Base-by-base conservation (phyloP, 2,797 vertebrate species). In the Cephalopachus bancanus region DNA sequence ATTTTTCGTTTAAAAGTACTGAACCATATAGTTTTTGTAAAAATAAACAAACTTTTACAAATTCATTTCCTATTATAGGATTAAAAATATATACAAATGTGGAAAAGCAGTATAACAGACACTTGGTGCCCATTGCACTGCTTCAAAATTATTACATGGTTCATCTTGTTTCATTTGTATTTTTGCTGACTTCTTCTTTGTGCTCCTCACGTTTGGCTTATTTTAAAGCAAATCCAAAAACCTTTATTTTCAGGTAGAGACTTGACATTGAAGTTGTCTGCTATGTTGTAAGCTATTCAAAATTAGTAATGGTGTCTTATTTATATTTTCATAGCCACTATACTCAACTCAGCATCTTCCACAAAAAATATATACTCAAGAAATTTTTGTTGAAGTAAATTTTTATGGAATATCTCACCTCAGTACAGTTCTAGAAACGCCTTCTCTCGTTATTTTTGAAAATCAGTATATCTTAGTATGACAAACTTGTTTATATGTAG, bases 1-100 rank as follows among this genome's bases (percentile, higher is more conserved):
- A 57, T 28, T 80, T 83, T 87, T 86, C 49, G 81, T 94, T 80
- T 84, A 44, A 78, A 87, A 91, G 17, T 65, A 94, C 22, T 59
- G 59, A 95, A 72, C 26, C 10, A 76, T 49, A 69, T 59, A 60
- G 1, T 24, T 92, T 95, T 75, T 93, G 4, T 17, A 57, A 51
- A 69, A 76, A 87, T 22, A 28, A 62, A 37, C 4, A 74, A 79
- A 62, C 7, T 37, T 37, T 37, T 37, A 37, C 37, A 37, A 37
- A 37, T 37, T 1, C 7, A 93, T 24, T 80, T 88, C 28, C 83
- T 53, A 51, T 49, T 76, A 59, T 57, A 9, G 92, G 75, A 69
- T 80, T 69, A 83, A 7, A 59, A 75, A 44, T 30, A 44, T 22
- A 74, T 9, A 15, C 12, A 76, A 14, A 85, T 65, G 4, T 24